Evolutionary conservation across 1,140 invertebrate genomes (phyloP), one percentile per base, ranked within the genome.

Genomic region (Leptinotarsa undecemlineata): DNA sequence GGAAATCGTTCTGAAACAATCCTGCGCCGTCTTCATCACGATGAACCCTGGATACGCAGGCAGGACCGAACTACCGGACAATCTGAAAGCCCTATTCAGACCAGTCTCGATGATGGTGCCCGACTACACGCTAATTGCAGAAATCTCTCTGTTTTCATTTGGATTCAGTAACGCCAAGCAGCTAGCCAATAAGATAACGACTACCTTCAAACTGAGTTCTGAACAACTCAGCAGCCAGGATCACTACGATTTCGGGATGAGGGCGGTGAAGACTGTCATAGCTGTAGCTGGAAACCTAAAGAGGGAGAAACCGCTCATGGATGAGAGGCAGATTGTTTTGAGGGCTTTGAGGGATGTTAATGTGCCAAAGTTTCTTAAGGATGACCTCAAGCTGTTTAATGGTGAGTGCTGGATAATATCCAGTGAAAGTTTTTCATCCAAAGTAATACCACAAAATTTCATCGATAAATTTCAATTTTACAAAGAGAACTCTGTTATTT

Each of bases 101-200:
- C 91, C 92, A 1, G 91, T 93, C 2, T 91, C 92, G 17, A 93
- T 93, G 92, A 92, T 93, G 92, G 91, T 93, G 1, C 92, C 92
- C 0, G 89, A 93, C 83, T 93, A 93, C 79, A 86, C 89, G 8
- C 83, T 92, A 48, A 93, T 93, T 79, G 90, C 90, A 1, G 92
- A 93, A 84, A 92, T 93, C 68, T 91, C 89, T 0, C 83, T 93
- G 0, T 92, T 92, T 80, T 93, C 92, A 0, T 92, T 88, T 76
- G 92, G 92, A 17, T 94, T 93, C 61, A 81, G 87, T 13, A 86
- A 90, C 74, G 91, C 91, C 1, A 87, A 88, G 66, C 86, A 86
- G 3, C 82, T 93, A n/a, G 89, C 92, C 0, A 87, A 88, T 3
- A 93, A 93, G 85, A 92, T 93, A 68, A 92, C 91, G 1, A 90